Evolutionary conservation across 2,888 invertebrate genomes (phyloP), one percentile per base, ranked within the genome.

Genomic region (Ichneumoninae sp.): DNA sequence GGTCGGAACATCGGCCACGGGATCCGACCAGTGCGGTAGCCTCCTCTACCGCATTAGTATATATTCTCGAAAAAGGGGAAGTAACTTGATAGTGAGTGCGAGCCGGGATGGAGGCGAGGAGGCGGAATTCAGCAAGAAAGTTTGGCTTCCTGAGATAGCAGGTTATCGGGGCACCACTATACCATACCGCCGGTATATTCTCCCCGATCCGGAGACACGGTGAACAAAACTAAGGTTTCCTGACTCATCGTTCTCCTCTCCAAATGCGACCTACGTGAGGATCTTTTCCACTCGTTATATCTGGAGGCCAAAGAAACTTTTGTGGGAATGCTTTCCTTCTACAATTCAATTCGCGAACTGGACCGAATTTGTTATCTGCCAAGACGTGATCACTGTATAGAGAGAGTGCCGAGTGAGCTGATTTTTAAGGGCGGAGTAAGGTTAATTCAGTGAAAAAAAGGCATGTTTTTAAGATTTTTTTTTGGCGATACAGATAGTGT

Each of bases 131-230:
- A 75, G 36, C 71, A 40, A 16, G 57, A 66, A 80, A 80, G 66
- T 83, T 77, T 76, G 40, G 33, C 47, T 57, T 76, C 33, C 47
- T 16, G 40, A 71, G 71, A 80, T 83, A 62, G 80, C 71, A 10
- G 47, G 52, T 57, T 66, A 13, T 44, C 57, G 52, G 13, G 36
- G n/a, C 26, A 74, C 10, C 33, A 10, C 47, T 80, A 60, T 60
- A 57, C 30, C 7, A 8, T 54, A 57, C 33, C 54, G 22, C 10
- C 40, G 40, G 40, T 40, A 40, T 40, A 40, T 47, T 47, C 44
- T 16, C 13, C 44, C 16, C 44, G 13, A 47, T 47, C 4, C 16
- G 44, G 44, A 16, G 44, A 47, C 44, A 5, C 44, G 44, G 13
- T 16, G 4, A 47, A 47, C 16, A 16, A 47, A 47, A 47, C 44